Conservation (phyloP, 2,888 invertebrate genomes). For the Apomyelois bistriatella region DNA sequence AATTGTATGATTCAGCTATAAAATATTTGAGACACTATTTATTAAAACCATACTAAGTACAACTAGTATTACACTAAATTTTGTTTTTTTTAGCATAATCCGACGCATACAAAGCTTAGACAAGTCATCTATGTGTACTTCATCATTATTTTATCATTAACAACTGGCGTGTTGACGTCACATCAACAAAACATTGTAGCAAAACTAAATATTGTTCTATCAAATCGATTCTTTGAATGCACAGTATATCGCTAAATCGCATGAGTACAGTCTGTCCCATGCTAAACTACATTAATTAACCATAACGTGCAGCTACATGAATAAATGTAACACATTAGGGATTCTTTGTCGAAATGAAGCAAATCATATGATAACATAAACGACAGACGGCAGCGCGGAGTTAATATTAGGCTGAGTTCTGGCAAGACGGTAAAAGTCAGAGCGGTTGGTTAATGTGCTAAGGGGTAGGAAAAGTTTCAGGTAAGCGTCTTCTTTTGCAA, state of each 20-base stretch:
- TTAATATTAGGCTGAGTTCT: slow-evolving; percentile 40
- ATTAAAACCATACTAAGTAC: background rate
- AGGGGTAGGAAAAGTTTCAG: slow-evolving; percentile 75
- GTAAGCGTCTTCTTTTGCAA: slow-evolving; percentile 72
- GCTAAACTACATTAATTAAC: slow-evolving; percentile 3
- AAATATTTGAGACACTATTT: background rate
- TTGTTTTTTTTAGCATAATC: too few relatives aligned
- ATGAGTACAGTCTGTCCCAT: background rate
- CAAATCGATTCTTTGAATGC: slow-evolving; percentile 1
- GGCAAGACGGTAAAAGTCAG: slow-evolving; percentile 44
- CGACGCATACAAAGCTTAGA: background rate
- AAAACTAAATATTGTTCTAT: slow-evolving; percentile 3
- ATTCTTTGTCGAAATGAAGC: slow-evolving; percentile 5
- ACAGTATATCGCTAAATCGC: background rate
- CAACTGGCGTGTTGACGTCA: background rate
- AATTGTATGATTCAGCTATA: too few relatives aligned
- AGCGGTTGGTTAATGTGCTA: slow-evolving; percentile 71
- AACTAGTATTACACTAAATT: background rate
- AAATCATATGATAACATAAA: slow-evolving; percentile 26
- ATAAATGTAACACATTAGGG: slow-evolving; percentile 15
- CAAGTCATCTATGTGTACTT: too few relatives aligned
- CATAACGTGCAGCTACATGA: slow-evolving; percentile 7
- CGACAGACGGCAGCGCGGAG: slow-evolving; percentile 22
- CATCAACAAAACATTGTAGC: background rate
- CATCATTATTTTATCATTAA: background rate